Conservation (phyloP, 2,113 vertebrate species). For the Oncorhynchus tshawytscha region DNA sequence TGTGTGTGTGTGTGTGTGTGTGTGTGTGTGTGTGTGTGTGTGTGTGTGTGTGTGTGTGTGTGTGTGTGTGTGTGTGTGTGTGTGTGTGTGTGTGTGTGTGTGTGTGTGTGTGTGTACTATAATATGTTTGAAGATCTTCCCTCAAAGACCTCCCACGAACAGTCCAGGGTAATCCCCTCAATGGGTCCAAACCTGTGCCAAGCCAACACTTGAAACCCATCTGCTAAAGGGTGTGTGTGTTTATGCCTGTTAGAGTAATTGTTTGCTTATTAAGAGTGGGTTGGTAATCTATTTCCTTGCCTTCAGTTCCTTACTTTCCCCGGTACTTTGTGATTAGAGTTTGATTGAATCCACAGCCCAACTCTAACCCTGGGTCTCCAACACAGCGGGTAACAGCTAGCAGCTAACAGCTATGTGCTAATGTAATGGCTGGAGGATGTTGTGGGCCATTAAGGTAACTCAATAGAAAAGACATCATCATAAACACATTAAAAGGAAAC, state of each 20-base stretch:
- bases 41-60: neutral
- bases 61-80: constrained; percentile 3
- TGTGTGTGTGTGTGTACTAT: neutral
- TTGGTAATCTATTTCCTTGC: neutral
- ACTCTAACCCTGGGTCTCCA: neutral
- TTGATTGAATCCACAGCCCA: neutral
- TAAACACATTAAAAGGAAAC: constrained; percentile 70
- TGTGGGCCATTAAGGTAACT: constrained; percentile 66
- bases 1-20: neutral
- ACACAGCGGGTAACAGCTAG: neutral
- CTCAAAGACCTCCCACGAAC: no score
- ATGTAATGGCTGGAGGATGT: constrained; percentile 47
- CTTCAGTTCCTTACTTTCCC: neutral
- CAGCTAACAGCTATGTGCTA: constrained; percentile 37
- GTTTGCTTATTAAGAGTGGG: neutral
- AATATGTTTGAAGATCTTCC: no score
- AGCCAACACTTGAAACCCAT: no score
- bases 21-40: neutral
- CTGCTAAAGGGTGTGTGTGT: neutral
- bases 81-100: neutral
- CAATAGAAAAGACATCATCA: constrained; percentile 71
- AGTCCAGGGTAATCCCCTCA: no score
- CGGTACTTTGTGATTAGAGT: constrained; percentile 12
- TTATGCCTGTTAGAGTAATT: neutral
- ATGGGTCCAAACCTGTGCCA: no score